A percentile compares a stretch with the other conserved stretches of the same genome.
These are phyloP conservation scores for Columba guinea DNA, from an alignment of 2,797 vertebrate genomes.

Conservation along the genomic window DNA sequence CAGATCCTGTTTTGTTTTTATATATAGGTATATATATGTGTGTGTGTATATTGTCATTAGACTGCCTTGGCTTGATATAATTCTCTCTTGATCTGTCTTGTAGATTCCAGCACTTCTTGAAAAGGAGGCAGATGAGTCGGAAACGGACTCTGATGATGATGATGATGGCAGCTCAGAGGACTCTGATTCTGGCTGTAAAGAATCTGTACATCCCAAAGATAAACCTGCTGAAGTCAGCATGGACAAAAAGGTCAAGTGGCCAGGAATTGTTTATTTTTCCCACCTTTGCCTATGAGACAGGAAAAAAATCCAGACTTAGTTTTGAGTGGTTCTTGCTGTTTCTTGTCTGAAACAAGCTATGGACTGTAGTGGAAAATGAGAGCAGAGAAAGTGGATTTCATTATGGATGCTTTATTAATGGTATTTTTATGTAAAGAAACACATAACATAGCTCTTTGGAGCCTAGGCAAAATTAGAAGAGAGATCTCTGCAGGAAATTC, in stretches of 20 bases:
- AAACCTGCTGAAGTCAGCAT: constrained; percentile 39
- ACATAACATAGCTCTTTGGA: background rate
- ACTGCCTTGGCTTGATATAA: background rate
- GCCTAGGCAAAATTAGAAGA: background rate
- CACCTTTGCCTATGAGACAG: background rate
- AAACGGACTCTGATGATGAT: constrained; percentile 67
- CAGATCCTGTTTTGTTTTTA: background rate
- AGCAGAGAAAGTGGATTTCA: background rate
- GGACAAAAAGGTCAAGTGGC: constrained; percentile 88
- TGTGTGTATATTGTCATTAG: background rate
- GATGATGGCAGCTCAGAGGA: constrained; percentile 36
- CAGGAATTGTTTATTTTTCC: background rate
- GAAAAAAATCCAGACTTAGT: background rate
- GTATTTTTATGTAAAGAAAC: background rate
- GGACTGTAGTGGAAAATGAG: background rate
- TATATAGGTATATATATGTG: accelerated
- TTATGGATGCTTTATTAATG: background rate
- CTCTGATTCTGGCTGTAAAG: constrained; percentile 66
- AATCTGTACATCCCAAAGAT: constrained; percentile 63
- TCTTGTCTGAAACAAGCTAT: background rate
- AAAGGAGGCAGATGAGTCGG: constrained; percentile 42
- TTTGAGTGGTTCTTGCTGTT: background rate
- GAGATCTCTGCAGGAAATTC: background rate
- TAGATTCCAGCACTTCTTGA: constrained; percentile 91
- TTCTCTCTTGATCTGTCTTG: background rate